Base-by-base conservation (phyloP, 2,113 vertebrate genomes). In the Silurus asotus region DNA sequence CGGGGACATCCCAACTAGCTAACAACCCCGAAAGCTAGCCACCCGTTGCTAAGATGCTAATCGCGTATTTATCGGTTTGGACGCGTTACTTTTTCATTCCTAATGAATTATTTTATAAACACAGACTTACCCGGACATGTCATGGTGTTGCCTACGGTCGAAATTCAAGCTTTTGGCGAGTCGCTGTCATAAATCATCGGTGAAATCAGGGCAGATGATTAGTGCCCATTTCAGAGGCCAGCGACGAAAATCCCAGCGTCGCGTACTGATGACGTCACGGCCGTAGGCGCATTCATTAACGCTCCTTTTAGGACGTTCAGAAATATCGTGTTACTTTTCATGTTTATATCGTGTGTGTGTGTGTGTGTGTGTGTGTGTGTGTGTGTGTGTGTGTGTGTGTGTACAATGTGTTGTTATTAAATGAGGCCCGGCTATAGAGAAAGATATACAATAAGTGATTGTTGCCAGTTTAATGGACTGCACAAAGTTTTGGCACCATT, bases 171-270 rank as follows among this genome's bases (percentile, higher is more conserved):
- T 82, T 78, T 69, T 85, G 82, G 84, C 86, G 84, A 90, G 86
- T 88, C 88, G 85, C 91, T 88, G 86, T 86, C 82, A 70, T 83
- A 90, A 88, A 88, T 88, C 91, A 89, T 86, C 89, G 87, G 86
- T 91, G 82, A 92, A 94, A 93, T 93, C 93, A 90, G 91, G 92
- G 92, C 91, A 93, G 88, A 89, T 90, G 89, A 94, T 90, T 91
- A 90, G 90, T 94, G 90, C 93, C 93, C 95, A 94, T 93, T 88
- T 92, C 89, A 90, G 93, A 96, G 93, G 95, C 94, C 94, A 93
- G 91, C 90, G 90, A 90, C 89, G 86, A 89, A 88, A 37, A 86
- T 76, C 86, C 58, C 81, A 90, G 90, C 90, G 94, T 94, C 95
- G 95, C 95, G 89, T 87, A 77, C 49, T 82, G 84, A 95, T 96